Evolutionary conservation across 2,113 vertebrate genomes (phyloP), one percentile per base, ranked within the genome.

Genomic region (Oxygymnocypris stewartii): DNA sequence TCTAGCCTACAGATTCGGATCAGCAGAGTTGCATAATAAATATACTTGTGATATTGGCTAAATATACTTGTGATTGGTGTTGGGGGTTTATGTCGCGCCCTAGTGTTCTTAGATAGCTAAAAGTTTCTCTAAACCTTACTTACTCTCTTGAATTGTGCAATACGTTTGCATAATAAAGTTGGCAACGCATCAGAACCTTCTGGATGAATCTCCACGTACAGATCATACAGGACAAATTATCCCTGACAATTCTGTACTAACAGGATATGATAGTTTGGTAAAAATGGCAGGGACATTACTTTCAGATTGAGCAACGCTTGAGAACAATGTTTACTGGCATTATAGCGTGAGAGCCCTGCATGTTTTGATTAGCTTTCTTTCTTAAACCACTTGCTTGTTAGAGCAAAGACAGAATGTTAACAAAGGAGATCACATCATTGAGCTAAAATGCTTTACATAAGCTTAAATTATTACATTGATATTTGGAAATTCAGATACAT

Each of bases 351-450:
- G 73, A 85, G 67, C 47, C 57, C 82, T 28, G 31, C 16, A 35
- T 89, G 81, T 89, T 87, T 87, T 85, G 57, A 79, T 87, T 81
- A 82, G 71, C 61, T 84, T 79, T 75, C 40, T 16, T 79, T 67
- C 75, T 85, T 31, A 69, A 42, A 86, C 80, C 63, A 86, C 76
- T 83, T 74, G 82, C 86, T 87, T 90, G 87, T 90, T 84, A 81
- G 77, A 63, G 65, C 77, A 88, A 79, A 86, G 44, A 85, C 57
- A 84, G 44, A 84, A 74, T 23, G n/a, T 63, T 84, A 49, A 76
- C 49, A 86, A 86, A 20, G 37, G 54, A 47, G 31, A 86, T 35
- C 51, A 44, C 59, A 80, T 18, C 51, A 18, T 25, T n/a, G 12
- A 44, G 79, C 78, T 42, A 82, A 73, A 76, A 77, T 49, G 74